Evolutionary conservation across 2,797 vertebrate genomes (phyloP).

Genomic region (Mico argentatus): DNA sequence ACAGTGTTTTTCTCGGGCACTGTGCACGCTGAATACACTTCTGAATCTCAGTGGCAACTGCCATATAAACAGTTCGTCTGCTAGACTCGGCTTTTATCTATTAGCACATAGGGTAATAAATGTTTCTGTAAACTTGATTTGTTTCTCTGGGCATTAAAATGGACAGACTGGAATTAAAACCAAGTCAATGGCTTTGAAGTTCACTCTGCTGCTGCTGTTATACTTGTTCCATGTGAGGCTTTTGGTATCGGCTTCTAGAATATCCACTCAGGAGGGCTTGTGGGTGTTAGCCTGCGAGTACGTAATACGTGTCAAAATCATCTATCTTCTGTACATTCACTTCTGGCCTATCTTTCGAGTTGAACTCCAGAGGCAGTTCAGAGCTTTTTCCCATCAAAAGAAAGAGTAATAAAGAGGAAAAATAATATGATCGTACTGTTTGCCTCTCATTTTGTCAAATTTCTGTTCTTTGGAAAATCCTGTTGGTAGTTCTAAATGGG

Average conservation of each 20-base stretch:
- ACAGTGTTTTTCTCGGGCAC: neutral
- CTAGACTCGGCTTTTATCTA: neutral
- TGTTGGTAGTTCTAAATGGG: neutral
- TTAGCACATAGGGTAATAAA: neutral
- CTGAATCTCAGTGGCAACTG: neutral
- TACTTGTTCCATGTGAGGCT: neutral
- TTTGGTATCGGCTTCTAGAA: neutral
- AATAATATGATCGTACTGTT: neutral
- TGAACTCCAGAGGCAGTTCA: neutral
- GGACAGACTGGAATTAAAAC: neutral
- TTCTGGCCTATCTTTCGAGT: neutral
- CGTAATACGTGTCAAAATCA: neutral
- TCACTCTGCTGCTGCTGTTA: neutral
- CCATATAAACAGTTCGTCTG: slow-evolving; percentile 4
- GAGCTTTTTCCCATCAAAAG: neutral
- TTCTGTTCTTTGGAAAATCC: neutral
- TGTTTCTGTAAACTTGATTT: neutral
- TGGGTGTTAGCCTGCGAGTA: neutral
- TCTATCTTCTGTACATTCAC: neutral
- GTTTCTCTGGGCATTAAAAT: slow-evolving; percentile 1
- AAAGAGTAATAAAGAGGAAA: neutral
- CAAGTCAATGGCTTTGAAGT: neutral
- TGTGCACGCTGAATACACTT: neutral
- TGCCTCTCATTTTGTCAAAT: neutral
- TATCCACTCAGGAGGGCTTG: neutral